These are phyloP conservation scores for Battus philenor DNA, from an alignment of 1,140 invertebrate species.

Conservation along the genomic window DNA sequence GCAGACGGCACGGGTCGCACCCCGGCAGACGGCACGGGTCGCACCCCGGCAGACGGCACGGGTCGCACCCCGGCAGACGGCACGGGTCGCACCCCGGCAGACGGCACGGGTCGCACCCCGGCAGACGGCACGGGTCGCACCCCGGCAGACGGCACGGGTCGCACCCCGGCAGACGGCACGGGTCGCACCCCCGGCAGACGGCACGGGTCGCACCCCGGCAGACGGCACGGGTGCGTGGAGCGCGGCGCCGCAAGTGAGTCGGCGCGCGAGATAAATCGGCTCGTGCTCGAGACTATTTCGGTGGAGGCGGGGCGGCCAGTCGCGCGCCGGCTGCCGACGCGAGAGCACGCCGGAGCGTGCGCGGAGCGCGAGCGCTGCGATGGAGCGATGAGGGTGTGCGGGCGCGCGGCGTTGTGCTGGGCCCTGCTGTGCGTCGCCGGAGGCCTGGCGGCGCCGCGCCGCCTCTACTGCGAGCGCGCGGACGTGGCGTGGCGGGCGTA, in stretches of 20 bases:
- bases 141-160: too few relatives aligned
- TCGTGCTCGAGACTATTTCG: constrained; percentile 61
- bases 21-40: too few relatives aligned
- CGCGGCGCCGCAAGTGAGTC: constrained; percentile 48
- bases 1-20: too few relatives aligned
- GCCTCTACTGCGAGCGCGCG: constrained; percentile 66
- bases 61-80: too few relatives aligned
- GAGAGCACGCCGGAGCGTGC: constrained; percentile 40
- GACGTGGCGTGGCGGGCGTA: constrained; percentile 69
- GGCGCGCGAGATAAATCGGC: constrained; percentile 55
- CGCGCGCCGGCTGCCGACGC: constrained; percentile 58
- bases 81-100: too few relatives aligned
- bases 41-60: too few relatives aligned
- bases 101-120: too few relatives aligned
- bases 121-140: too few relatives aligned
- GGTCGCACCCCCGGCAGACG: too few relatives aligned
- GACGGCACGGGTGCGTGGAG: background rate
- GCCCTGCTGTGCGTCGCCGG: constrained; percentile 54
- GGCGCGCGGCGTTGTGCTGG: constrained; percentile 64
- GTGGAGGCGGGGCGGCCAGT: constrained; percentile 62
- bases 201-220: too few relatives aligned
- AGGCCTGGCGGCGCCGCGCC: constrained; percentile 56
- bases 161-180: too few relatives aligned
- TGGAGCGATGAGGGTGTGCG: constrained; percentile 64
- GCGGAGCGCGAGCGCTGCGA: constrained; percentile 50